These are phyloP conservation scores for Elysia crispata DNA, from an alignment of 2,888 invertebrate species.

Conservation along the genomic window DNA sequence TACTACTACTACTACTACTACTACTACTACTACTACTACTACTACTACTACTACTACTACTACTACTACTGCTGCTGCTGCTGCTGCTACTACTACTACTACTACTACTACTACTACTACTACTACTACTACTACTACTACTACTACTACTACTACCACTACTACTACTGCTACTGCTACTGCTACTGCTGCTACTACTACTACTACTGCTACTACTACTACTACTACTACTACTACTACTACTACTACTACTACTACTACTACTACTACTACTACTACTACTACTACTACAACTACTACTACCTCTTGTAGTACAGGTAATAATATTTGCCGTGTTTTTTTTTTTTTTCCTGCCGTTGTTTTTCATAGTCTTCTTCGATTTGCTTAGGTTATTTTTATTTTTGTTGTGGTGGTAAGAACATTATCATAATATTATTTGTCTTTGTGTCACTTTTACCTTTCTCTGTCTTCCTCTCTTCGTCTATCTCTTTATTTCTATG, in stretches of 20 bases:
- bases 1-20: conserved; percentile 19
- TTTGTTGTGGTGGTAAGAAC: no score
- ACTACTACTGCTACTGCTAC: conserved; percentile 13
- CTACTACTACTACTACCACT: conserved; percentile 16
- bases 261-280: neutral
- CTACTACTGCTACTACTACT: conserved; percentile 41
- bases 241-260: conserved; percentile 11
- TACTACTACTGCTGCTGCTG: conserved; percentile 5
- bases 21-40: conserved; percentile 19
- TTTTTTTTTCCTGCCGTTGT: no score
- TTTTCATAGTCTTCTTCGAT: no score
- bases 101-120: conserved; percentile 19
- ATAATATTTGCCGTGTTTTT: neutral
- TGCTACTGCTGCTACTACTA: no score
- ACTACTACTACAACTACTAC: conserved; percentile 15
- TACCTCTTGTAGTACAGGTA: neutral
- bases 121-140: conserved; percentile 19
- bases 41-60: conserved; percentile 19
- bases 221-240: conserved; percentile 33
- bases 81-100: conserved; percentile 13
- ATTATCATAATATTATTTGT: no score
- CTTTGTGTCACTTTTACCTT: no score
- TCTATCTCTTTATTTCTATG: no score
- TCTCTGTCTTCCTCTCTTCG: no score
- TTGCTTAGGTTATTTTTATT: no score